These are phyloP conservation scores for Drosophila falleni DNA, from an alignment of 2,888 invertebrate genomes.

Conservation along the genomic window DNA sequence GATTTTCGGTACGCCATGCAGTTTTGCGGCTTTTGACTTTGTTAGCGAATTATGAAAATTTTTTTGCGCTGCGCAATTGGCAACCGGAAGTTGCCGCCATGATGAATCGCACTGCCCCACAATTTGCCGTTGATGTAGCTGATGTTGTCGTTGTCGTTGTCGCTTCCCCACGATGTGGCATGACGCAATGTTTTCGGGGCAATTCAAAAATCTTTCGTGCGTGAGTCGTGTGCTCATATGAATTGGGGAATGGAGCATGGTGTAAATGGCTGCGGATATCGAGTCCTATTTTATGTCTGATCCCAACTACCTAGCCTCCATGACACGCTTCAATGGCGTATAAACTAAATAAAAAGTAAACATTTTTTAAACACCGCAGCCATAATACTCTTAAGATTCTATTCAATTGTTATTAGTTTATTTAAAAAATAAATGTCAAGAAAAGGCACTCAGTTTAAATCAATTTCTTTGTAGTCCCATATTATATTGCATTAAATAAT, in stretches of 20 bases:
- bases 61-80: slow-evolving; percentile 68
- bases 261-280: slow-evolving; percentile 8
- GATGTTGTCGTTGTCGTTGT: neutral
- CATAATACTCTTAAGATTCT: slow-evolving; percentile 6
- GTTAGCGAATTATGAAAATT: slow-evolving; percentile 80
- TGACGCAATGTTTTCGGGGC: slow-evolving; percentile 26
- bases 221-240: slow-evolving; percentile 56
- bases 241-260: slow-evolving; percentile 15
- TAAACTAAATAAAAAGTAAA: slow-evolving; percentile 23
- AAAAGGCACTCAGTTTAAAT: neutral
- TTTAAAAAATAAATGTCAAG: neutral
- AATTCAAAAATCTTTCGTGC: slow-evolving; percentile 72
- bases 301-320: slow-evolving; percentile 3
- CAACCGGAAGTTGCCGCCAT: slow-evolving; percentile 55
- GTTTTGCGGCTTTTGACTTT: slow-evolving; percentile 74
- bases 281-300: slow-evolving; percentile 10
- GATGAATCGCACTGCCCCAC: slow-evolving; percentile 53
- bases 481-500: neutral
- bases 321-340: slow-evolving; percentile 45
- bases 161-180: slow-evolving; percentile 2
- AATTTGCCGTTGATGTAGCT: neutral
- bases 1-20: slow-evolving; percentile 68
- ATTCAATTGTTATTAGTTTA: neutral
- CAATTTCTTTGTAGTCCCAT: neutral
- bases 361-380: neutral